These are phyloP conservation scores for Pygocentrus nattereri DNA, from an alignment of 2,797 vertebrate species.

Conservation along the genomic window DNA sequence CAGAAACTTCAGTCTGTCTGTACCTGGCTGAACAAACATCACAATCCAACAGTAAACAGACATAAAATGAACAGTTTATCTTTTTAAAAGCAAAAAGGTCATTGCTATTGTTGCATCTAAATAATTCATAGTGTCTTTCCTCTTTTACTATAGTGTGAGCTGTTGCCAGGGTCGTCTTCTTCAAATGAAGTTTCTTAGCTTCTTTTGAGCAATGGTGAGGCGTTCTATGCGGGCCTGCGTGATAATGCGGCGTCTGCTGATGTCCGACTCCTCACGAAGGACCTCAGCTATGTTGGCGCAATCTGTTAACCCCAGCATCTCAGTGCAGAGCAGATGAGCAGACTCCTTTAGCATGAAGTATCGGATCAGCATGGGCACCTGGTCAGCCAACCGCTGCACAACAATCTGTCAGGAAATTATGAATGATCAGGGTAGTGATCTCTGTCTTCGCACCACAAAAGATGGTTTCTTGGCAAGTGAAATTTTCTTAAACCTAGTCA, in stretches of 20 bases:
- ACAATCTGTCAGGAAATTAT: conserved; percentile 65
- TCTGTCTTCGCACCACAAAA: too few species aligned
- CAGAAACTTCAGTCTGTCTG: too few species aligned
- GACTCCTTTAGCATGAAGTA: conserved; percentile 72
- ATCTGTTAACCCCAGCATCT: conserved; percentile 76
- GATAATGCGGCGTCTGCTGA: conserved; percentile 28
- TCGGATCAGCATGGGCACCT: conserved; percentile 78
- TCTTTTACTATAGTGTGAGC: too few species aligned
- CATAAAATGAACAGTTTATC: too few species aligned
- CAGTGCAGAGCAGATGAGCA: conserved; percentile 60
- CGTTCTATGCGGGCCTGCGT: conserved; percentile 24
- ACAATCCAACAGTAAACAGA: too few species aligned
- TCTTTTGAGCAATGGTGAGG: conserved; percentile 35
- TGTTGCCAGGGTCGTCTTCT: not conserved
- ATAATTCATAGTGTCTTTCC: too few species aligned
- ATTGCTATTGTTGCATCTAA: too few species aligned
- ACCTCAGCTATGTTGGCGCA: conserved; percentile 58
- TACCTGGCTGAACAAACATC: too few species aligned
- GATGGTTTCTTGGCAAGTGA: too few species aligned
- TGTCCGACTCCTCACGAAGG: conserved; percentile 27
- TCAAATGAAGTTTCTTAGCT: conserved; percentile 41
- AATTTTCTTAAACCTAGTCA: too few species aligned
- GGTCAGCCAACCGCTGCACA: conserved; percentile 71
- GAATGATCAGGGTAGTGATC: too few species aligned
- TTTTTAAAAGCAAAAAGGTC: too few species aligned